Conservation (phyloP, 1,140 invertebrate genomes). For the Drosophila auraria region DNA sequence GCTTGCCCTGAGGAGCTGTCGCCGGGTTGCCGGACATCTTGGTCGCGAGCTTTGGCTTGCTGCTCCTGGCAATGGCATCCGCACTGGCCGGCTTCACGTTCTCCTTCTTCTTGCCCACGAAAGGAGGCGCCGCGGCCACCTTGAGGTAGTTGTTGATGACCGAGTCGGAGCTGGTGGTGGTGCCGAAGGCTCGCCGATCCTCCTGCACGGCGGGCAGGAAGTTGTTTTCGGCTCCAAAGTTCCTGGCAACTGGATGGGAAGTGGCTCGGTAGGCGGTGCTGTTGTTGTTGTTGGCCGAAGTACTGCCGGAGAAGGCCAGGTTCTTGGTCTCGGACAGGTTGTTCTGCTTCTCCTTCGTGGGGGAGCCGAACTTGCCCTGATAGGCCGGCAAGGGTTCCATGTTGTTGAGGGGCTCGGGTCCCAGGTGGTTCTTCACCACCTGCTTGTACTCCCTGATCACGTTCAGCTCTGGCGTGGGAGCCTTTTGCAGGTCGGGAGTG, state of each 20-base stretch:
- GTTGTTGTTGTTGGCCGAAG: conserved; percentile 4
- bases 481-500: conserved; percentile 20
- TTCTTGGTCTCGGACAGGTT: conserved; percentile 75
- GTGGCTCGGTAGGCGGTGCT: conserved; percentile 9
- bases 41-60: conserved; percentile 18
- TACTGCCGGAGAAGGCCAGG: conserved; percentile 10
- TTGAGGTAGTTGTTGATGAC: conserved; percentile 83
- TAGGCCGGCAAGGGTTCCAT: conserved; percentile 67
- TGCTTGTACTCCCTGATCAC: conserved; percentile 81
- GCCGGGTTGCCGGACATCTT: conserved; percentile 12
- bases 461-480: conserved; percentile 58
- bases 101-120: conserved; percentile 78
- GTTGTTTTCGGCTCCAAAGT: conserved; percentile 70
- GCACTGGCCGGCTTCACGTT: conserved; percentile 70
- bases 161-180: conserved; percentile 47
- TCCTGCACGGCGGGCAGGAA: conserved; percentile 60
- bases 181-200: conserved; percentile 30
- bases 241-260: conserved; percentile 27
- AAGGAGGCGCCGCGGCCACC: conserved; percentile 51
- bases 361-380: conserved; percentile 64
- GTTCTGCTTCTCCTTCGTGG: conserved; percentile 72
- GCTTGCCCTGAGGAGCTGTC: conserved; percentile 28
- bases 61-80: conserved; percentile 22
- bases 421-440: conserved; percentile 36
- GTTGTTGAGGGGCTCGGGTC: conserved; percentile 53